Percentiles rank a stretch among this genome's conserved stretches.
Conservation (phyloP, 2,888 invertebrate species). For the Conistra vaccinii region DNA sequence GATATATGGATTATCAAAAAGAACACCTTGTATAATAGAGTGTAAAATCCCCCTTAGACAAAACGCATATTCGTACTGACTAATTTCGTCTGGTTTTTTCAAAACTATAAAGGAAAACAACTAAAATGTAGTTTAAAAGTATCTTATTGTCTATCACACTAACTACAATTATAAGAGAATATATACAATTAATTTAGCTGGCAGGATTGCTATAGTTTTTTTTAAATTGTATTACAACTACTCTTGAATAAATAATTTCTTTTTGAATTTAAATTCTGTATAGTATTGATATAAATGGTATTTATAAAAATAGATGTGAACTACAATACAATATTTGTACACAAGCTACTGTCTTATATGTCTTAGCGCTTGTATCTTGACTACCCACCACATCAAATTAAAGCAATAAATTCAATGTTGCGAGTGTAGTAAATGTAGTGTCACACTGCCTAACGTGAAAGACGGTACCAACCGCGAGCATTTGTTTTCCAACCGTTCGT, state of each 20-base stretch:
- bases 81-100: neutral
- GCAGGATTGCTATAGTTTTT: constrained; percentile 18
- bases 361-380: neutral
- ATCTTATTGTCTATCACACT: constrained; percentile 52
- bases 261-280: constrained; percentile 8
- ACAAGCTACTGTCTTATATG: neutral
- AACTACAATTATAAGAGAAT: constrained; percentile 35
- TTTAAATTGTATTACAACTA: neutral
- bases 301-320: neutral
- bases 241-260: constrained; percentile 16
- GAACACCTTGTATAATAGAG: neutral
- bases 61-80: neutral
- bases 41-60: neutral
- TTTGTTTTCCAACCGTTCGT: neutral
- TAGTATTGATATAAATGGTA: constrained; percentile 8
- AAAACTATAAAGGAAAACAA: constrained; percentile 30
- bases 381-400: neutral
- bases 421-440: constrained; percentile 5
- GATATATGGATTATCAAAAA: no score
- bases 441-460: neutral
- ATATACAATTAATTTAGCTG: constrained; percentile 54
- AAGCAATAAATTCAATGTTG: constrained; percentile 3
- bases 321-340: constrained; percentile 2
- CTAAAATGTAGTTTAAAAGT: constrained; percentile 14
- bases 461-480: neutral